Conservation (phyloP, 2,113 vertebrate species). For the Pteruthius melanotis region DNA sequence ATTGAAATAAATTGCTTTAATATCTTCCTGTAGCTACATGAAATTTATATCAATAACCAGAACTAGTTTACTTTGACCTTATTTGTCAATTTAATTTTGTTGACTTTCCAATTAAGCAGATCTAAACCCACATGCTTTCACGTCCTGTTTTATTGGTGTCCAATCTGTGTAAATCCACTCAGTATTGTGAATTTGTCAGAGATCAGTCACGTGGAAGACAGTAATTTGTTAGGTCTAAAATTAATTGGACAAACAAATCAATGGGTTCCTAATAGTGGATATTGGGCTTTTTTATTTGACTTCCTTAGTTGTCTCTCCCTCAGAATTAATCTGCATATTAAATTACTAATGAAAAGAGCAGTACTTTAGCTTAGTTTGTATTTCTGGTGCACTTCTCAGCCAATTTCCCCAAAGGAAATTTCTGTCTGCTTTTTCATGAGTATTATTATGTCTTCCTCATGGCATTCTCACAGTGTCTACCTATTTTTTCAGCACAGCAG, state of each 20-base stretch:
- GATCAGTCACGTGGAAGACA: background rate
- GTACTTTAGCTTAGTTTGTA: background rate
- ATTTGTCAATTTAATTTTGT: background rate
- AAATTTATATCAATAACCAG: slow-evolving; percentile 25
- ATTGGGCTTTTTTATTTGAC: background rate
- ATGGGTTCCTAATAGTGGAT: background rate
- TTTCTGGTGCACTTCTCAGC: background rate
- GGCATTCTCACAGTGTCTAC: background rate
- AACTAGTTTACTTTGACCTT: slow-evolving; percentile 1
- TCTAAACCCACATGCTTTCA: background rate
- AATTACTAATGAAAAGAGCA: background rate
- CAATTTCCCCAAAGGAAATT: background rate
- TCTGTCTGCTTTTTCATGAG: background rate
- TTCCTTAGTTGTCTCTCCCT: background rate
- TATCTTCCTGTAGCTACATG: background rate
- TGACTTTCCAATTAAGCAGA: background rate
- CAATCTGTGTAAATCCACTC: background rate
- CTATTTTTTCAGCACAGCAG: background rate
- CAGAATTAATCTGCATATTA: background rate
- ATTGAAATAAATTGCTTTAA: slow-evolving; percentile 27
- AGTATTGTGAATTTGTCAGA: background rate
- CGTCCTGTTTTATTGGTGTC: background rate
- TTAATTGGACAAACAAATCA: slow-evolving; percentile 29
- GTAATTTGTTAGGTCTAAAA: slow-evolving; percentile 1
- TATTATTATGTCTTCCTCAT: background rate